These are phyloP conservation scores for Enteromius afrohamiltoni DNA, from an alignment of 2,797 vertebrate species.

Conservation along the genomic window DNA sequence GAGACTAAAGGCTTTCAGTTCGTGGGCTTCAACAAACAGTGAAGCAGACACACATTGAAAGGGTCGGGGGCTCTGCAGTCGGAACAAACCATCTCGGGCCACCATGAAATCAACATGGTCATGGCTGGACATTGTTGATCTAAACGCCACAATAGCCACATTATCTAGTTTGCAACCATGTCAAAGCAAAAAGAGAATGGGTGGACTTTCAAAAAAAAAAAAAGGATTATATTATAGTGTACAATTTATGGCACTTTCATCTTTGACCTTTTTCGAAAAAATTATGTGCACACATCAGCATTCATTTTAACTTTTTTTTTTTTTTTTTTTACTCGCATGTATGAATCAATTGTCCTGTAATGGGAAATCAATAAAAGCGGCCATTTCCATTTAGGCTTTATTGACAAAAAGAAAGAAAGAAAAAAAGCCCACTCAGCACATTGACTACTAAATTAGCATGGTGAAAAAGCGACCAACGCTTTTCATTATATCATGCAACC, in stretches of 20 bases:
- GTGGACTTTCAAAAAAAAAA: neutral
- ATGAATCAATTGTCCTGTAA: slow-evolving; percentile 45
- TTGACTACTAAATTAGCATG: slow-evolving; percentile 36
- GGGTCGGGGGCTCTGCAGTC: slow-evolving; percentile 56
- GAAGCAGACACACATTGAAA: slow-evolving; percentile 55
- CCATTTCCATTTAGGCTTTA: slow-evolving; percentile 32
- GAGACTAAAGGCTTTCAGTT: slow-evolving; percentile 32
- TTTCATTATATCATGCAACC: slow-evolving; percentile 2
- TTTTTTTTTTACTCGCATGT: neutral
- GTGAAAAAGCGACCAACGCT: slow-evolving; percentile 5
- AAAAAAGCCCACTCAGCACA: slow-evolving; percentile 34
- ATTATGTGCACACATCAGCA: slow-evolving; percentile 11
- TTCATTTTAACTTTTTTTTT: neutral
- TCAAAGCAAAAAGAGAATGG: slow-evolving; percentile 41
- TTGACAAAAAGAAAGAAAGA: slow-evolving; percentile 18
- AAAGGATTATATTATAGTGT: neutral
- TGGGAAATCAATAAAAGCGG: slow-evolving; percentile 28
- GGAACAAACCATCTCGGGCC: slow-evolving; percentile 58
- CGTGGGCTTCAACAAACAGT: slow-evolving; percentile 41
- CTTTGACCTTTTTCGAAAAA: neutral
- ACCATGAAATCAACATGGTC: slow-evolving; percentile 72
- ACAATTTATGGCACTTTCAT: neutral
- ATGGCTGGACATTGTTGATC: slow-evolving; percentile 69
- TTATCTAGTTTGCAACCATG: slow-evolving; percentile 63
- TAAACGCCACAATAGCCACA: slow-evolving; percentile 66